phyloP scores from a whole-genome alignment of 2,797 vertebrate species.

The Cichlasoma orientale region DNA sequence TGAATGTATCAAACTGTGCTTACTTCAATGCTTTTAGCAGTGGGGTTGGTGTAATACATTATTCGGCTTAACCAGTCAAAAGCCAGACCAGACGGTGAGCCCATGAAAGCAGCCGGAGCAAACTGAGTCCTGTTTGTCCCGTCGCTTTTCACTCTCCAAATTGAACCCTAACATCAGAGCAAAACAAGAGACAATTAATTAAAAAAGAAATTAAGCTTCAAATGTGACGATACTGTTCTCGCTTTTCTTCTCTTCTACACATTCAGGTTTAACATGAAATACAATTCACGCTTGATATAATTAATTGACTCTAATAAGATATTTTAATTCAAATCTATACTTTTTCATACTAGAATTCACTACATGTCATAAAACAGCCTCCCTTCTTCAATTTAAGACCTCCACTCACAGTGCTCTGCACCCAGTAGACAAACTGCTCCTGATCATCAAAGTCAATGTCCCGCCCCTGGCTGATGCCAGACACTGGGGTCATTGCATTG shows the following conservation, averaged over 20 bases:
- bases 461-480: conserved; percentile 68
- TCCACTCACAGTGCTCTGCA: conserved; percentile 74
- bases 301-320: background rate
- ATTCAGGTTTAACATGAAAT: background rate
- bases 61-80: conserved; percentile 81
- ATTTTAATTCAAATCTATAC: background rate
- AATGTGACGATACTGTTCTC: background rate
- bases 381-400: background rate
- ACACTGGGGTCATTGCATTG: conserved; percentile 78
- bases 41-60: conserved; percentile 82
- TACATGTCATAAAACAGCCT: background rate
- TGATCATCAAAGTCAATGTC: conserved; percentile 82
- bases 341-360: background rate
- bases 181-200: background rate
- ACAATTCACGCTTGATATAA: background rate
- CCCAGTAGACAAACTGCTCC: conserved; percentile 80
- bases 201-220: background rate
- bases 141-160: conserved; percentile 76
- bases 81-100: conserved; percentile 76
- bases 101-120: conserved; percentile 77
- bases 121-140: conserved; percentile 78
- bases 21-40: conserved; percentile 76
- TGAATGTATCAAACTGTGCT: conserved; percentile 17
- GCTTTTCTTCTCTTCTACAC: background rate
- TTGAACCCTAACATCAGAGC: conserved; percentile 67